Percentiles rank a stretch among this genome's conserved stretches.
These are phyloP conservation scores for Conopomorpha cramerella DNA, from an alignment of 1,140 invertebrate species.

Conservation along the genomic window DNA sequence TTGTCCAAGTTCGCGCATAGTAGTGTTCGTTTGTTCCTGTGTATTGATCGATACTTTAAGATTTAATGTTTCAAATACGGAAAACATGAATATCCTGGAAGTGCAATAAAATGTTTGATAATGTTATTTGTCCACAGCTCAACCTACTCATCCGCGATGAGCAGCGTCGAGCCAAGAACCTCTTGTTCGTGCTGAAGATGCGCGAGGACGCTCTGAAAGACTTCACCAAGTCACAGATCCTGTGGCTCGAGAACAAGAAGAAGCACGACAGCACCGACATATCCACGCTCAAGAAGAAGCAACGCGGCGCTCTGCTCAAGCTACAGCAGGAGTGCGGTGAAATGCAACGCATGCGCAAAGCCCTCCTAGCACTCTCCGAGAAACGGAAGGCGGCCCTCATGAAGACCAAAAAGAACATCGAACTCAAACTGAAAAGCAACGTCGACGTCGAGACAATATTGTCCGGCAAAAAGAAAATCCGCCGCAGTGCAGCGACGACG, in stretches of 20 bases:
- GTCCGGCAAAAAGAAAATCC: constrained; percentile 33
- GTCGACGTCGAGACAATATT: constrained; percentile 39
- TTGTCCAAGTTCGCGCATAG: too few species aligned
- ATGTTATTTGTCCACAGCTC: constrained; percentile 33
- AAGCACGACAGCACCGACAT: constrained; percentile 46
- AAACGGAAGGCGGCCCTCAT: constrained; percentile 43
- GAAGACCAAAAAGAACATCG: constrained; percentile 47
- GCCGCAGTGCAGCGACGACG: constrained; percentile 12
- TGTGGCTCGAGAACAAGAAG: constrained; percentile 50
- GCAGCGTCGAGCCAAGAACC: constrained; percentile 44
- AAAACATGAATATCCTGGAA: too few species aligned
- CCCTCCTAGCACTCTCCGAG: constrained; percentile 35
- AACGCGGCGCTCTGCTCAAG: constrained; percentile 45
- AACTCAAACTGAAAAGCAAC: constrained; percentile 35
- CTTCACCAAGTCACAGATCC: constrained; percentile 46
- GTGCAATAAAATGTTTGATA: too few species aligned
- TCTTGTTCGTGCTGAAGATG: constrained; percentile 48
- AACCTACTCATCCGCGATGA: constrained; percentile 53
- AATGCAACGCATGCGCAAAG: constrained; percentile 52
- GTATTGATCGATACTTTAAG: too few species aligned
- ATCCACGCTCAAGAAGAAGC: constrained; percentile 47
- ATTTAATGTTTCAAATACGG: too few species aligned
- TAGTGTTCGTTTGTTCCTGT: too few species aligned
- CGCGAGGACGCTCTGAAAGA: constrained; percentile 50
- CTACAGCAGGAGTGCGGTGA: constrained; percentile 50